Conservation (phyloP, 2,888 invertebrate genomes). For the Drosophila suboccidentalis region DNA sequence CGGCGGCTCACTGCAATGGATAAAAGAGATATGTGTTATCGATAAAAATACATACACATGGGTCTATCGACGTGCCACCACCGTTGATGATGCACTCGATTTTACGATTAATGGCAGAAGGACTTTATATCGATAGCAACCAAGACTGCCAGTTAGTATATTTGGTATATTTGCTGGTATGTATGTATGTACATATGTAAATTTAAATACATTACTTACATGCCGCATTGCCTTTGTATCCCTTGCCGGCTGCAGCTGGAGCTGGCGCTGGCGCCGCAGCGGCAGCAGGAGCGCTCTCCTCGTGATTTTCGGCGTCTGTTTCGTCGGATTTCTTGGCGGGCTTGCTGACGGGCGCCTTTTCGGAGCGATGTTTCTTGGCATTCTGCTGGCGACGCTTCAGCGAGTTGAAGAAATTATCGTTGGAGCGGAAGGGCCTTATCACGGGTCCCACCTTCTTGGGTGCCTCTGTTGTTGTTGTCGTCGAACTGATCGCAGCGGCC, state of each 20-base stretch:
- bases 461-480: slow-evolving; percentile 89
- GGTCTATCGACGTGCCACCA: not conserved
- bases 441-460: slow-evolving; percentile 89
- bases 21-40: not conserved
- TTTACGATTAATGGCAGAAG: not conserved
- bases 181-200: too few relatives aligned
- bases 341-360: slow-evolving; percentile 79
- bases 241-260: slow-evolving; percentile 69
- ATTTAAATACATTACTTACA: slow-evolving; percentile 64
- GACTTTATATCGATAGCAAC: not conserved
- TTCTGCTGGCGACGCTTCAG: slow-evolving; percentile 91
- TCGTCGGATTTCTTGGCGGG: slow-evolving; percentile 68
- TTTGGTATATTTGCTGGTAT: too few relatives aligned
- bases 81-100: not conserved
- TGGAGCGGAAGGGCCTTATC: slow-evolving; percentile 92
- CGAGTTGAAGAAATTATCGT: slow-evolving; percentile 91
- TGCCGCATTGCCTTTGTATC: slow-evolving; percentile 82
- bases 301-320: slow-evolving; percentile 66
- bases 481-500: slow-evolving; percentile 81
- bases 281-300: slow-evolving; percentile 65
- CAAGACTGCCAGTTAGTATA: too few relatives aligned
- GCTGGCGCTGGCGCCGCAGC: slow-evolving; percentile 71
- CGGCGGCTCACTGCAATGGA: slow-evolving; percentile 78
- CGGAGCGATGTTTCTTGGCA: slow-evolving; percentile 87
- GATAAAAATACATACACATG: not conserved